Conservation (phyloP, 2,888 invertebrate genomes). For the Cosmia pyralina region DNA sequence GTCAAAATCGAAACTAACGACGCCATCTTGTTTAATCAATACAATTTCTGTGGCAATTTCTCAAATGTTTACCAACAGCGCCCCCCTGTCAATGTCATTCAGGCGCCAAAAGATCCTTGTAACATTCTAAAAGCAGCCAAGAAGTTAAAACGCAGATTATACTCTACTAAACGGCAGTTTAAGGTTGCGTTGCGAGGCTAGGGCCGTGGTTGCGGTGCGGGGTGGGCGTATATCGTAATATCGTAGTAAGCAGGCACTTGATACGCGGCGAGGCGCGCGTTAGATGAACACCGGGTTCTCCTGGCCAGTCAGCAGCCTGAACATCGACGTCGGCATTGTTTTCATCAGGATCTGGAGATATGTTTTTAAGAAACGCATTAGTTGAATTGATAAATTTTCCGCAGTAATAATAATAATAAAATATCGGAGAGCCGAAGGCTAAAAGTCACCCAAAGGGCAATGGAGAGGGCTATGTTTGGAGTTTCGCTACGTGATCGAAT, state of each 20-base stretch:
- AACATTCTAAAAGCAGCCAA: slow-evolving; percentile 4
- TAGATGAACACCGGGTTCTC: slow-evolving; percentile 99
- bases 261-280: slow-evolving; percentile 77
- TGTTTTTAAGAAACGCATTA: not conserved
- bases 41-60: not conserved
- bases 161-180: slow-evolving; percentile 13
- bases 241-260: slow-evolving; percentile 91
- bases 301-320: slow-evolving; percentile 99
- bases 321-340: slow-evolving; percentile 99
- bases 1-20: not conserved
- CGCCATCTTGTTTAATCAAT: not conserved
- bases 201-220: slow-evolving; percentile 54
- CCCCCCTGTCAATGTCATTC: not conserved
- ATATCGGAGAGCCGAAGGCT: not conserved
- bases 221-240: slow-evolving; percentile 60
- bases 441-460: too few species aligned
- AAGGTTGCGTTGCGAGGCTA: slow-evolving; percentile 49
- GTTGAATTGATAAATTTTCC: not conserved
- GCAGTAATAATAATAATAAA: not conserved
- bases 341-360: slow-evolving; percentile 98
- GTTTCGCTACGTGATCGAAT: too few species aligned
- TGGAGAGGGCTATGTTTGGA: too few species aligned
- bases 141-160: slow-evolving; percentile 8
- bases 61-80: not conserved
- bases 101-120: not conserved